Percentiles rank a stretch among this genome's conserved stretches.
phyloP scores from a whole-genome alignment of 2,888 invertebrate species.

The Eucera pruinosa region DNA sequence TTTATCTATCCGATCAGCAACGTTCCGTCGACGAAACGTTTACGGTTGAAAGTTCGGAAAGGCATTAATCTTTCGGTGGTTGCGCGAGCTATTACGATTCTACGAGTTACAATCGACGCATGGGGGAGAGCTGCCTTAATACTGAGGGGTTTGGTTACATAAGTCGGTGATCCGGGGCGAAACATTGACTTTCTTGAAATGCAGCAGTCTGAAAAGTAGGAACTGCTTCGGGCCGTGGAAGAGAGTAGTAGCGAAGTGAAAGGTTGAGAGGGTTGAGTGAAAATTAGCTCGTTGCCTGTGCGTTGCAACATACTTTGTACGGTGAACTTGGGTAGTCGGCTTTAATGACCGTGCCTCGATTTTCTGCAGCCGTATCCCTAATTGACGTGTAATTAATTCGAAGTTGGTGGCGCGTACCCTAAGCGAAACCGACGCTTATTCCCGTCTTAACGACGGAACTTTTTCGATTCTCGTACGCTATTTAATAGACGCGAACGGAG shows the following conservation, averaged over 20 bases:
- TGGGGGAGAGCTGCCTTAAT: not conserved
- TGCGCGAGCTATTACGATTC: not conserved
- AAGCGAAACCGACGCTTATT: conserved; percentile 31
- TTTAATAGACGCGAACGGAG: conserved; percentile 36
- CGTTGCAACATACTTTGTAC: conserved; percentile 52
- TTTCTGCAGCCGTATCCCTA: conserved; percentile 59
- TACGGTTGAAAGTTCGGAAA: too few species aligned
- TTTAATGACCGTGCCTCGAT: conserved; percentile 55
- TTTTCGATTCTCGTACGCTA: conserved; percentile 50
- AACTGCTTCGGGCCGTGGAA: conserved; percentile 10
- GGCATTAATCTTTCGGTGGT: too few species aligned
- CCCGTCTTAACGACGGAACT: conserved; percentile 36
- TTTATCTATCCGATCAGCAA: too few species aligned
- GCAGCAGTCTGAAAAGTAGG: conserved; percentile 9
- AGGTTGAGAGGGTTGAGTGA: conserved; percentile 10
- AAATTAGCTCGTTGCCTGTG: conserved; percentile 54
- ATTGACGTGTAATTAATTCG: conserved; percentile 65
- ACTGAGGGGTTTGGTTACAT: not conserved
- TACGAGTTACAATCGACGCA: not conserved
- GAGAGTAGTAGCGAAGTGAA: not conserved
- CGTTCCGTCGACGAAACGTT: too few species aligned
- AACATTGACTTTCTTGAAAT: conserved; percentile 36
- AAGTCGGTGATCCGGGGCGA: conserved; percentile 14
- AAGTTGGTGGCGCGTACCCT: conserved; percentile 42
- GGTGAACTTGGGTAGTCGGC: conserved; percentile 52